These are phyloP conservation scores for Blomia tropicalis DNA, from an alignment of 2,888 invertebrate species.

Conservation along the genomic window DNA sequence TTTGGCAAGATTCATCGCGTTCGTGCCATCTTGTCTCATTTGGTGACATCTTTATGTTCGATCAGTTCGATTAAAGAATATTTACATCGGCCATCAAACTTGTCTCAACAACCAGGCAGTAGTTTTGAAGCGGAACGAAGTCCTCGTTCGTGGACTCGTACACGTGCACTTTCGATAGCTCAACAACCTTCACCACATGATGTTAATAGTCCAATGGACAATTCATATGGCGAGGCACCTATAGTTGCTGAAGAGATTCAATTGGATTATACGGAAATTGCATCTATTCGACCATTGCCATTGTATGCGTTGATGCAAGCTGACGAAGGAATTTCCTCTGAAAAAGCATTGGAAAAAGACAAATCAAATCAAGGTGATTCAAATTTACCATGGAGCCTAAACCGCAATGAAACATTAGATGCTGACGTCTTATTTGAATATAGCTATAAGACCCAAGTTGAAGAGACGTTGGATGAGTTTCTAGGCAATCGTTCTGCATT, in stretches of 20 bases:
- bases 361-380: constrained; percentile 10
- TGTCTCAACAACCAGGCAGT: constrained; percentile 26
- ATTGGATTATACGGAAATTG: constrained; percentile 83
- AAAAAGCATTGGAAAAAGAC: background rate
- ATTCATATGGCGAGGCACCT: constrained; percentile 50
- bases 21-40: constrained; percentile 88
- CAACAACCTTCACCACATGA: constrained; percentile 28
- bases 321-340: constrained; percentile 41
- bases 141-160: constrained; percentile 68
- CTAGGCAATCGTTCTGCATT: constrained; percentile 41
- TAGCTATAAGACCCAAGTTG: constrained; percentile 43
- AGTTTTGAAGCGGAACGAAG: constrained; percentile 42
- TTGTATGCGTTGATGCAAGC: constrained; percentile 88
- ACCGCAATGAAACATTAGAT: constrained; percentile 41
- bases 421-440: constrained; percentile 70
- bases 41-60: constrained; percentile 55
- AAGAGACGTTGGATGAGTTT: constrained; percentile 52
- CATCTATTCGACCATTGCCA: constrained; percentile 92
- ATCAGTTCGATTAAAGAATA: constrained; percentile 26
- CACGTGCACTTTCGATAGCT: constrained; percentile 63
- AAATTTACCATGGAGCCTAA: background rate
- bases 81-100: constrained; percentile 25
- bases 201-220: constrained; percentile 41
- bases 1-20: constrained; percentile 96
- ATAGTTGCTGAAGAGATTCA: constrained; percentile 66